Conservation (phyloP, 2,113 vertebrate genomes). For the Ramphastos sulfuratus region DNA sequence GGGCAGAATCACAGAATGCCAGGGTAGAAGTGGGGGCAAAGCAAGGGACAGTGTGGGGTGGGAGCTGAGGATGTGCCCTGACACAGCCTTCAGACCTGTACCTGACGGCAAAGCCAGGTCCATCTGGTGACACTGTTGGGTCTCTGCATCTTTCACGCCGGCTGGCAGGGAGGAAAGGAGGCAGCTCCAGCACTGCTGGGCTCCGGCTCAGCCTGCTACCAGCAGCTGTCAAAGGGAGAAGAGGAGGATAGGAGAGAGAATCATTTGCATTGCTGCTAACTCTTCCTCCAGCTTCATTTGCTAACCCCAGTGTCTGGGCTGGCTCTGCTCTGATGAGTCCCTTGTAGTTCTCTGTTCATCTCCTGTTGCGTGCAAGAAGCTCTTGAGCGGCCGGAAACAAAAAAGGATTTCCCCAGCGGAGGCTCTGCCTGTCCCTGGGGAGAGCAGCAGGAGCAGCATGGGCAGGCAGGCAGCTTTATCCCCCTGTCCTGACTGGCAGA, state of each 20-base stretch:
- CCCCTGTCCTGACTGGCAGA: constrained; percentile 46
- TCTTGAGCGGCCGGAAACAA: neutral
- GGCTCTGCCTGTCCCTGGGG: neutral
- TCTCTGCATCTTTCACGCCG: neutral
- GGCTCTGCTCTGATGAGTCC: neutral
- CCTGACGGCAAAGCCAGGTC: neutral
- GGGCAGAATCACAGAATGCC: no score
- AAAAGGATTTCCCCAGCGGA: neutral
- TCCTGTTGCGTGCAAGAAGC: neutral
- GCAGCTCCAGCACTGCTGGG: neutral
- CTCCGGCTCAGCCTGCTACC: constrained; percentile 2
- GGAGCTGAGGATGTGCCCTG: neutral
- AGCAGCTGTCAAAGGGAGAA: constrained; percentile 15
- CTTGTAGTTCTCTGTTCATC: fast-evolving
- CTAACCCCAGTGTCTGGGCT: neutral
- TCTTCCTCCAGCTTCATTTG: neutral
- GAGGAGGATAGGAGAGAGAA: neutral
- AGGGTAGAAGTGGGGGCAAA: neutral
- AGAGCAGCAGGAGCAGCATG: neutral
- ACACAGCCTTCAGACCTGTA: neutral
- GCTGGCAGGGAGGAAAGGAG: neutral
- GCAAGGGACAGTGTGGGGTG: fast-evolving
- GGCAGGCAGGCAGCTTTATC: neutral
- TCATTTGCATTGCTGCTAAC: constrained; percentile 17
- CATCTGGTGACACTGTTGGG: constrained; percentile 18